Conservation (phyloP, 2,797 vertebrate genomes). For the Hemibagrus guttatus region DNA sequence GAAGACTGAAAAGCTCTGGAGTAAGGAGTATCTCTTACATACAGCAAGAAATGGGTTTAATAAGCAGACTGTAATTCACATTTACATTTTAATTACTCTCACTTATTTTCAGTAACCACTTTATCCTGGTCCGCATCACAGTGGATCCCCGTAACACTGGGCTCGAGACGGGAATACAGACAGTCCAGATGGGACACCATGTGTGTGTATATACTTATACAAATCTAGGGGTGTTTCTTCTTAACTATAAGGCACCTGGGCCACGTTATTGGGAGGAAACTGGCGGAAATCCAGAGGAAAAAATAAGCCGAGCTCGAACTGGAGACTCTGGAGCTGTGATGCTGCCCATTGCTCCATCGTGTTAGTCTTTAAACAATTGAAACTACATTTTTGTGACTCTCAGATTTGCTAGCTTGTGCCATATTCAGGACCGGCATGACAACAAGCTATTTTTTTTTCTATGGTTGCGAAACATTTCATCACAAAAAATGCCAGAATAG, state of each 20-base stretch:
- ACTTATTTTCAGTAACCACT: not conserved
- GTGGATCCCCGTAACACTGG: not conserved
- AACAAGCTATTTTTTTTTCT: not conserved
- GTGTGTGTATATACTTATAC: too few species aligned
- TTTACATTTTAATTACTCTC: not conserved
- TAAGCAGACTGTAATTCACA: not conserved
- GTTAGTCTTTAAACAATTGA: not conserved
- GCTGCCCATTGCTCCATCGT: not conserved
- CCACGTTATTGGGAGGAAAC: not conserved
- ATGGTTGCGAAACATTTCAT: not conserved
- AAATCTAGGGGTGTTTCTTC: not conserved
- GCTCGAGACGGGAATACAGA: not conserved
- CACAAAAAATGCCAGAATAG: not conserved
- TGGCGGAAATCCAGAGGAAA: not conserved
- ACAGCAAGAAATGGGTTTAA: not conserved
- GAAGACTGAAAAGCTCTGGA: not conserved
- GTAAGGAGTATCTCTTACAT: not conserved
- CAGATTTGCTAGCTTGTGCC: not conserved
- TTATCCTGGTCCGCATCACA: not conserved
- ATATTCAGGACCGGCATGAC: not conserved
- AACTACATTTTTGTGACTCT: not conserved
- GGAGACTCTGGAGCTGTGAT: not conserved
- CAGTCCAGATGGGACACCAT: not conserved
- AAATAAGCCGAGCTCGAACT: not conserved
- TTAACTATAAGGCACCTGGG: not conserved